A percentile compares a stretch with the other conserved stretches of the same genome.
Evolutionary conservation across 1,140 invertebrate genomes (phyloP).

Genomic region (Drosophila parvula): DNA sequence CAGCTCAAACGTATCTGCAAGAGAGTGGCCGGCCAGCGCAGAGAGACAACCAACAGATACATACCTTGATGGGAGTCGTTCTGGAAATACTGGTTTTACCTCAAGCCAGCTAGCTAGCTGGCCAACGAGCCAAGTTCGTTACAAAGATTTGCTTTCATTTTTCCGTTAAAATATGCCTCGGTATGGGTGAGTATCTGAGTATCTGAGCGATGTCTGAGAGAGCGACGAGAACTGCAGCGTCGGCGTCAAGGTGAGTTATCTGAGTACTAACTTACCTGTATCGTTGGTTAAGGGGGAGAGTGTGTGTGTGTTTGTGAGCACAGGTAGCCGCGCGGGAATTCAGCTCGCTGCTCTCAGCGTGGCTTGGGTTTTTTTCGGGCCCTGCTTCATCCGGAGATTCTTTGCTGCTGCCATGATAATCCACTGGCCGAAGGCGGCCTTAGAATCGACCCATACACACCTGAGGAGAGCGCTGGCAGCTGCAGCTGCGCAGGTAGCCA

Average conservation of each 20-base stretch:
- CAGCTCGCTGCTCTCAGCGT: slow-evolving; percentile 37
- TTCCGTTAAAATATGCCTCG: slow-evolving; percentile 63
- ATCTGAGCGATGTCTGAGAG: slow-evolving; percentile 11
- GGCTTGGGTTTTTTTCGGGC: slow-evolving; percentile 51
- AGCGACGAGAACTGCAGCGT: slow-evolving; percentile 15
- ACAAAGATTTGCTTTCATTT: slow-evolving; percentile 83
- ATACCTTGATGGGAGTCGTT: slow-evolving; percentile 60
- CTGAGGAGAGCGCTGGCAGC: slow-evolving; percentile 59
- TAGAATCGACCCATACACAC: slow-evolving; percentile 56
- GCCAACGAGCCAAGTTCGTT: slow-evolving; percentile 62
- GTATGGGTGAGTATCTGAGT: slow-evolving; percentile 28
- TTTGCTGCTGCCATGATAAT: slow-evolving; percentile 65
- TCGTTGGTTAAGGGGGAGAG: slow-evolving; percentile 5
- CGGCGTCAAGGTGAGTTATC: slow-evolving; percentile 40
- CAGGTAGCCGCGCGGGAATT: slow-evolving; percentile 51
- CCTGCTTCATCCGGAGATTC: slow-evolving; percentile 24
- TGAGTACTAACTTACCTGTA: slow-evolving; percentile 26
- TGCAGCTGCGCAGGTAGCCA: slow-evolving; percentile 78
- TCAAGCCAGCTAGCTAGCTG: slow-evolving; percentile 44
- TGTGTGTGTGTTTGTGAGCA: slow-evolving; percentile 12
- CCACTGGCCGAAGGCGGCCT: slow-evolving; percentile 32
- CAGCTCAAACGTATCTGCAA: slow-evolving; percentile 21
- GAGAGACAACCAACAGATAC: slow-evolving; percentile 59
- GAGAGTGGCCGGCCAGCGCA: slow-evolving; percentile 45
- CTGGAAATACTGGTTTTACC: slow-evolving; percentile 73